phyloP scores from a whole-genome alignment of 2,113 vertebrate genomes.

The Jacana jacana region DNA sequence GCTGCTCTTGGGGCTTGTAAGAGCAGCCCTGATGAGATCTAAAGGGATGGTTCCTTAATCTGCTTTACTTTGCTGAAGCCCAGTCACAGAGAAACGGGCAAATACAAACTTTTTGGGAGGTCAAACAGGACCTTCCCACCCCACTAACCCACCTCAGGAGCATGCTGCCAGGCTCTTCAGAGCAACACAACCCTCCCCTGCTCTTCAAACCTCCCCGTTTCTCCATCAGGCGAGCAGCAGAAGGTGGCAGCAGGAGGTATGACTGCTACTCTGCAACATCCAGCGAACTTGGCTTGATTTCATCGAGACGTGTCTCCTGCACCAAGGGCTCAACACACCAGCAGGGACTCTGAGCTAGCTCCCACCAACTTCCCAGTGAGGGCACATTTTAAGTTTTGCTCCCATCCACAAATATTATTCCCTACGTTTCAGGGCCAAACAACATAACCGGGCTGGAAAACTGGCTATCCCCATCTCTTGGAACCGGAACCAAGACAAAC shows the following conservation, averaged over 20 bases:
- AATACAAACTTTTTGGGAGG: neutral
- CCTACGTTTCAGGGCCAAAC: neutral
- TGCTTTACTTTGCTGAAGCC: neutral
- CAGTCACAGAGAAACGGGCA: neutral
- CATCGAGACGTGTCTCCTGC: neutral
- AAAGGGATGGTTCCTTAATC: neutral
- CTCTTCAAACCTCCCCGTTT: neutral
- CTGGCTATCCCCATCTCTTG: neutral
- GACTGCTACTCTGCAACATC: neutral
- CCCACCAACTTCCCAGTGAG: neutral
- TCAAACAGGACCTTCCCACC: neutral
- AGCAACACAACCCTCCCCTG: neutral
- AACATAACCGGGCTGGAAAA: neutral
- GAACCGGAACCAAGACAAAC: neutral
- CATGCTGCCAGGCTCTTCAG: neutral
- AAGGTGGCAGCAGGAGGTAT: neutral
- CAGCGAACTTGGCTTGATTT: neutral
- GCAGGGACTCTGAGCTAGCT: fast-evolving
- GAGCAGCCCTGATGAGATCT: neutral
- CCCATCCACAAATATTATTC: neutral
- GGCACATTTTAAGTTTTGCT: neutral
- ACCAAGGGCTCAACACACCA: neutral
- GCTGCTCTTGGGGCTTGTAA: neutral
- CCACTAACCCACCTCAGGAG: neutral
- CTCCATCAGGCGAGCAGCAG: neutral